These are phyloP conservation scores for Arctocebus calabarensis DNA, from an alignment of 2,797 vertebrate species.

Conservation along the genomic window DNA sequence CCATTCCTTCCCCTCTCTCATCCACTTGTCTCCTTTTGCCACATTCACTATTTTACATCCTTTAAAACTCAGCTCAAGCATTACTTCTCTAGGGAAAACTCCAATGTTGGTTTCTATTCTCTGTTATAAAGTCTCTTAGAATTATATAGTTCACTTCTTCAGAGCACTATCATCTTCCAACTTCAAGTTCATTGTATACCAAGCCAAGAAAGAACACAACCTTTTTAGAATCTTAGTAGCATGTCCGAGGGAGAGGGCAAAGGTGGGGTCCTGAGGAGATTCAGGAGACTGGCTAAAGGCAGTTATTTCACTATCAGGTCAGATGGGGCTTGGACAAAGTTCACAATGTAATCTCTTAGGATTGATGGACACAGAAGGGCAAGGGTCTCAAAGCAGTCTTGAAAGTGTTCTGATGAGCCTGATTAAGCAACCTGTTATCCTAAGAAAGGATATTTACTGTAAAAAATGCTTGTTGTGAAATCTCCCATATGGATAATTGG, in stretches of 20 bases:
- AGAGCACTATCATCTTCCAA: neutral
- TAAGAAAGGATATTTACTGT: neutral
- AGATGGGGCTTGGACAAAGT: neutral
- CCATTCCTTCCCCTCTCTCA: neutral
- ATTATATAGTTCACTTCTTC: neutral
- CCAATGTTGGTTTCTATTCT: neutral
- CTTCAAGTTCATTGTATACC: neutral
- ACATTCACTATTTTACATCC: neutral
- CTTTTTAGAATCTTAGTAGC: neutral
- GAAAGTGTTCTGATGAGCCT: neutral
- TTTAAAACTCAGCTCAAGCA: no score
- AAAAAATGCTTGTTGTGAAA: neutral
- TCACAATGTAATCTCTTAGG: neutral
- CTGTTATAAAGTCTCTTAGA: neutral
- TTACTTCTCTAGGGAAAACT: no score
- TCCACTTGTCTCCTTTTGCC: neutral
- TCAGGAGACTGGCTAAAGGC: neutral
- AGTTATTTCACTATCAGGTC: neutral
- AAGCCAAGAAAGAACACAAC: neutral
- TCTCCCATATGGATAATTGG: neutral
- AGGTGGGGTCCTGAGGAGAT: no score
- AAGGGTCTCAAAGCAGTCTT: neutral
- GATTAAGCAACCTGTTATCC: no score
- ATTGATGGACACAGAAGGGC: neutral
- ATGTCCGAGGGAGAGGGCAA: neutral